Conservation (phyloP, 1,140 invertebrate species). For the Odontomachus brunneus region DNA sequence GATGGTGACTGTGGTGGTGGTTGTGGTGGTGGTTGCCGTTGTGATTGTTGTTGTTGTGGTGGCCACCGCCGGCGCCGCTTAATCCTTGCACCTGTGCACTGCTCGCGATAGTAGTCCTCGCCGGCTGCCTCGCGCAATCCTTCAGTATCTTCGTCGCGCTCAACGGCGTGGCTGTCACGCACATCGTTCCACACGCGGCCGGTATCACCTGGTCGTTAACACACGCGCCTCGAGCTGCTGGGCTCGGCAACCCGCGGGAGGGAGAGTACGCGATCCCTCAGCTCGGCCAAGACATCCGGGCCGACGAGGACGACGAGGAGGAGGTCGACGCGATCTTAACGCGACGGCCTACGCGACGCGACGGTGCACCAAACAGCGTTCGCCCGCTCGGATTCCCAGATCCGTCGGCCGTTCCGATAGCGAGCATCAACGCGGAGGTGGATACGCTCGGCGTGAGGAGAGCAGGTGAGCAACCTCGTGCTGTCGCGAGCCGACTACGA, state of each 20-base stretch:
- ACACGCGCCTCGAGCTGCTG: conserved; percentile 55
- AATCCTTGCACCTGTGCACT: conserved; percentile 77
- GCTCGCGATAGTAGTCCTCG: conserved; percentile 76
- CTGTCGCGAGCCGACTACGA: not conserved
- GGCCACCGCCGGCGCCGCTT: conserved; percentile 52
- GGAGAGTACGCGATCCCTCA: conserved; percentile 43
- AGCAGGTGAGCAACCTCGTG: conserved; percentile 2
- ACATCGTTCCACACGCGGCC: conserved; percentile 77
- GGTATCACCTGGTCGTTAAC: conserved; percentile 57
- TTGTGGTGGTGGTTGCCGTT: conserved; percentile 38
- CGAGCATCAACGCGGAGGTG: conserved; percentile 33
- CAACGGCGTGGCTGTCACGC: conserved; percentile 81
- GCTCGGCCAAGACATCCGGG: conserved; percentile 40
- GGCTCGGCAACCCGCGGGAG: conserved; percentile 9
- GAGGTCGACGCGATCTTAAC: conserved; percentile 42
- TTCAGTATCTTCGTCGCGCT: conserved; percentile 83
- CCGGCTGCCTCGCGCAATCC: conserved; percentile 75
- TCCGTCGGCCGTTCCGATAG: conserved; percentile 30
- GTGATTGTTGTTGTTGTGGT: conserved; percentile 61
- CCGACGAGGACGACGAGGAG: conserved; percentile 8
- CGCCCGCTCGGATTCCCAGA: conserved; percentile 40
- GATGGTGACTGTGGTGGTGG: conserved; percentile 43
- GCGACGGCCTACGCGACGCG: conserved; percentile 54
- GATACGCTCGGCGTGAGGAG: not conserved
- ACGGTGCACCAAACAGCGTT: conserved; percentile 50